Evolutionary conservation across 2,797 vertebrate species (phyloP), one percentile per base, ranked within the genome.

Genomic region (Nasua narica): DNA sequence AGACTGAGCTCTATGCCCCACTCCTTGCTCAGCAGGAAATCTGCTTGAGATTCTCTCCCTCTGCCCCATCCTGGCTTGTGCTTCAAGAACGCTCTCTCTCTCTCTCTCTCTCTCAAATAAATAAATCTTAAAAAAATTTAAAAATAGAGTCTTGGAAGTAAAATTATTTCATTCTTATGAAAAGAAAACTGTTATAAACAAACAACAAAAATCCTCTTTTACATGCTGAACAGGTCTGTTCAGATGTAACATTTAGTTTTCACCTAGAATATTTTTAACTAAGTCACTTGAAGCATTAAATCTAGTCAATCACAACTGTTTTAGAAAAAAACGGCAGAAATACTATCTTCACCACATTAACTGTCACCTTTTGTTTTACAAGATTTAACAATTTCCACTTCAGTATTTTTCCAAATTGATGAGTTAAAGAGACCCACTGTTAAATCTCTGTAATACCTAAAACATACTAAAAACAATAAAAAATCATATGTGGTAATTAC

Each of bases 371-470:
- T 78, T 19, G 46, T 96, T 95, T 95, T 77, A 93, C n/a, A 91
- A 40, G 96, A 79, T 95, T 97, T 97, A 97, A 86, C 40, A 89
- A 95, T 94, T 93, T 96, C 69, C 52, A 77, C 62, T 91, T 50
- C 56, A 97, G 88, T 78, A 96, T 76, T 96, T 97, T 96, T 96
- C 88, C 95, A 96, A 97, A 97, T 97, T 91, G 97, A 87, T 92
- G 91, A 97, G 76, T 58, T 50, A 97, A 25, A 95, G 11, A 95
- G 70, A 96, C 58, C 69, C 72, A 97, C 65, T 87, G 95, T 95
- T 96, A 97, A 97, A 96, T 83, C 56, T 96, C 46, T 72, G 94
- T 52, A 96, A 87, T 69, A 96, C 81, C 96, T 96, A 97, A 79
- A 97, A 96, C 58, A 58, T 52, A 65, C 84, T 94, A 78, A 90